These are phyloP conservation scores for Aleiodes alternator DNA, from an alignment of 2,888 invertebrate genomes.

Conservation along the genomic window DNA sequence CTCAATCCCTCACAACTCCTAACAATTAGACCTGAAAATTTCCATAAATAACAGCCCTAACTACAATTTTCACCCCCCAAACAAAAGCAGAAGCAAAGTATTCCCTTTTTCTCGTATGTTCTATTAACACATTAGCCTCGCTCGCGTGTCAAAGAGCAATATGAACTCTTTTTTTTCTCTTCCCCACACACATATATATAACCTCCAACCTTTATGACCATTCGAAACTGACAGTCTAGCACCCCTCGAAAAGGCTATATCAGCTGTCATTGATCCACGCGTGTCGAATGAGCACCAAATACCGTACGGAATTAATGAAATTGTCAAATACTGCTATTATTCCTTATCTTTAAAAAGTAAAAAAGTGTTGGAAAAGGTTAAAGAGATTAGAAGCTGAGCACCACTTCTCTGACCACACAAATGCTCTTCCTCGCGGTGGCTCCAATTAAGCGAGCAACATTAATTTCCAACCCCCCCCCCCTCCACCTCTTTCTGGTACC, in stretches of 20 bases:
- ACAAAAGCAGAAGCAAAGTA: slow-evolving; percentile 37
- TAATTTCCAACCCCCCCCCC: slow-evolving; percentile 73
- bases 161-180: slow-evolving; percentile 7
- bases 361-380: slow-evolving; percentile 14
- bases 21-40: background rate
- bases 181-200: background rate
- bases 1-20: too few species aligned
- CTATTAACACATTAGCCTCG: slow-evolving; percentile 73
- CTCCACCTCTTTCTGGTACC: slow-evolving; percentile 39
- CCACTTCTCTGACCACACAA: slow-evolving; percentile 71
- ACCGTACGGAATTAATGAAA: slow-evolving; percentile 10
- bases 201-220: slow-evolving; percentile 3
- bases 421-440: slow-evolving; percentile 71
- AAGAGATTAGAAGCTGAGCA: slow-evolving; percentile 64
- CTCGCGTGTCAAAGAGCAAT: slow-evolving; percentile 72
- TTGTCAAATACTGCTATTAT: background rate
- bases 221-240: slow-evolving; percentile 9
- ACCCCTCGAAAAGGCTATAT: slow-evolving; percentile 18
- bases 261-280: slow-evolving; percentile 23
- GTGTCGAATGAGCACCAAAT: background rate
- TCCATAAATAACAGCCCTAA: background rate
- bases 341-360: background rate
- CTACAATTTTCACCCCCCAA: background rate
- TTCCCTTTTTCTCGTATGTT: slow-evolving; percentile 60
- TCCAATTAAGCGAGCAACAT: slow-evolving; percentile 75